These are phyloP conservation scores for Drosophila paranaensis DNA, from an alignment of 2,888 invertebrate species.

Conservation along the genomic window DNA sequence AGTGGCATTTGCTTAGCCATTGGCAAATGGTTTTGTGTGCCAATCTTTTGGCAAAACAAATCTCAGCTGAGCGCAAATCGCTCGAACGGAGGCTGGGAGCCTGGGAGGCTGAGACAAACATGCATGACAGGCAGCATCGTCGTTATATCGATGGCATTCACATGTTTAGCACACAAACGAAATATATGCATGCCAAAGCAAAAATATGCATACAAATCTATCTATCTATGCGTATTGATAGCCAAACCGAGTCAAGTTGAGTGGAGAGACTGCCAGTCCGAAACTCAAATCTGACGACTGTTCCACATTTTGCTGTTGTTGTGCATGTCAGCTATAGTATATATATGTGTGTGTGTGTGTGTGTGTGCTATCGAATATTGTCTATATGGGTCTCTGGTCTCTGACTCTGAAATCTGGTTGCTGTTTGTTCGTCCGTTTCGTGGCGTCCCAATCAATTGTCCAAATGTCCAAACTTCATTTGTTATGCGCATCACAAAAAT, in stretches of 20 bases:
- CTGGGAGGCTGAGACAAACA: constrained; percentile 9
- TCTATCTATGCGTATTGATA: constrained; percentile 70
- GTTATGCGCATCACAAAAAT: constrained; percentile 80
- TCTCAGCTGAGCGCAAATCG: constrained; percentile 59
- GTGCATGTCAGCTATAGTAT: constrained; percentile 62
- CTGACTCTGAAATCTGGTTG: constrained; percentile 53
- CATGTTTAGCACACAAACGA: constrained; percentile 79
- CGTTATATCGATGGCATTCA: constrained; percentile 76
- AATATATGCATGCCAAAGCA: constrained; percentile 77
- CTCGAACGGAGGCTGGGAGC: neutral
- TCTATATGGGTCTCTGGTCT: constrained; percentile 52
- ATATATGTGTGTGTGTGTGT: constrained; percentile 22
- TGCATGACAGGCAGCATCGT: constrained; percentile 58
- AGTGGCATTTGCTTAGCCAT: constrained; percentile 14
- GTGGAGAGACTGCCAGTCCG: constrained; percentile 35
- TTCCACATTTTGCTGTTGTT: constrained; percentile 77
- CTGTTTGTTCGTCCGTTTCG: constrained; percentile 53
- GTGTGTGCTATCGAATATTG: constrained; percentile 50
- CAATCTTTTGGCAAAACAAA: constrained; percentile 58
- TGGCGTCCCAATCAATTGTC: constrained; percentile 77
- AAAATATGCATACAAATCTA: constrained; percentile 79
- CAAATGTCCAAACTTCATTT: constrained; percentile 79
- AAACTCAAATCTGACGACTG: constrained; percentile 70
- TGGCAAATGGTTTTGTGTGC: constrained; percentile 14
- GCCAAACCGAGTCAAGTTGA: constrained; percentile 48